A percentile compares a stretch with the other conserved stretches of the same genome.
phyloP scores from a whole-genome alignment of 2,888 invertebrate genomes.

The Anoplius nigerrimus region DNA sequence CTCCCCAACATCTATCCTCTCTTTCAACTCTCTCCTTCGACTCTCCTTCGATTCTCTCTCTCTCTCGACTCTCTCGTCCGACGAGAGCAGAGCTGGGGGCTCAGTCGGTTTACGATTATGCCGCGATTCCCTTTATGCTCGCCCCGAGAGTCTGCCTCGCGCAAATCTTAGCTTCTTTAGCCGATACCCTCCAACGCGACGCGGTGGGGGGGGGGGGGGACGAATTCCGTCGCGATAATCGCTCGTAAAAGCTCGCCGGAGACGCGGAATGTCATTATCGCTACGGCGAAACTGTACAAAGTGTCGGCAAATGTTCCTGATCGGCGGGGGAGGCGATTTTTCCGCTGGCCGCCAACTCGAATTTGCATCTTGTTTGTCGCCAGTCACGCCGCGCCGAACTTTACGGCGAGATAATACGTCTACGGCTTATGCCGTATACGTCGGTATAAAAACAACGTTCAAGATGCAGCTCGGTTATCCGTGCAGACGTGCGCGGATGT shows the following conservation, averaged over 20 bases:
- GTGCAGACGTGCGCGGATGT: not conserved
- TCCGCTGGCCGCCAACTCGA: not conserved
- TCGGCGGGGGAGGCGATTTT: no score
- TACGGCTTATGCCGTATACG: no score
- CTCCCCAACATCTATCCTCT: conserved; percentile 20
- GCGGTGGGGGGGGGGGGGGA: not conserved
- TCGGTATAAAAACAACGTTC: no score
- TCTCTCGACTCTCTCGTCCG: conserved; percentile 1
- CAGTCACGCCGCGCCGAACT: no score
- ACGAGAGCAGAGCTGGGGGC: conserved; percentile 23
- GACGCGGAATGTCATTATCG: conserved; percentile 52
- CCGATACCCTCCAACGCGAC: conserved; percentile 44
- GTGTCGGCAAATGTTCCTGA: conserved; percentile 15
- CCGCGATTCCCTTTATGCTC: conserved; percentile 69
- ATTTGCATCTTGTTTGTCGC: not conserved
- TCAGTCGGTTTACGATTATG: conserved; percentile 66
- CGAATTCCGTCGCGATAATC: conserved; percentile 67
- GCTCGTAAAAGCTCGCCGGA: conserved; percentile 65
- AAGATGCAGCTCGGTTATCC: no score
- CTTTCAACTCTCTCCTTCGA: conserved; percentile 7
- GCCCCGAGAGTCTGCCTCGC: conserved; percentile 38
- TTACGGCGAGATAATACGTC: no score
- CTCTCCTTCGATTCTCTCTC: conserved; percentile 28
- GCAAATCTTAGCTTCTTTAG: conserved; percentile 69
- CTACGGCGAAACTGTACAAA: conserved; percentile 40